phyloP scores from a whole-genome alignment of 2,888 invertebrate species.

The Sepiola atlantica region DNA sequence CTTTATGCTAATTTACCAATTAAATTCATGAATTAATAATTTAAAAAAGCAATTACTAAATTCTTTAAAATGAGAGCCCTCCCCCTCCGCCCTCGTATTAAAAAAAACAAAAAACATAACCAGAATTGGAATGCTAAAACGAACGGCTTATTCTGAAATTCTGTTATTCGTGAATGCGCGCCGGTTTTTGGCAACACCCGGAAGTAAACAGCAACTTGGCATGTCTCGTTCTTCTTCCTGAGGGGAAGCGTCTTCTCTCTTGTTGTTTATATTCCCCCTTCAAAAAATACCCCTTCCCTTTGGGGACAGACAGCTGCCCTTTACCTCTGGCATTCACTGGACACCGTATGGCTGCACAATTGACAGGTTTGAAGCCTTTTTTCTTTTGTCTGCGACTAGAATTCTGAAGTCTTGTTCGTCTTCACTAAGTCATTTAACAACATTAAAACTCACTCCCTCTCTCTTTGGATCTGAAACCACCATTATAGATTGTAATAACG shows the following conservation, averaged over 20 bases:
- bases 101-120: neutral
- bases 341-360: neutral
- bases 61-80: no score
- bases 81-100: no score
- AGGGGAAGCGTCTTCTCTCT: neutral
- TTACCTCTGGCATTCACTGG: neutral
- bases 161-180: slow-evolving; percentile 21
- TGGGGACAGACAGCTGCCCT: neutral
- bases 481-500: neutral
- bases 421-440: neutral
- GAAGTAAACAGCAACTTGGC: slow-evolving; percentile 41
- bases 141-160: neutral
- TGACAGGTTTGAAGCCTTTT: neutral
- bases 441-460: neutral
- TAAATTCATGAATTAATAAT: no score
- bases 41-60: no score
- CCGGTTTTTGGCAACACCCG: slow-evolving; percentile 13
- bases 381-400: neutral
- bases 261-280: neutral
- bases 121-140: neutral
- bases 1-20: no score
- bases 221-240: slow-evolving; percentile 43
- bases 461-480: neutral
- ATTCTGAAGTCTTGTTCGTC: neutral
- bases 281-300: neutral